These are phyloP conservation scores for Rhinoderma darwinii DNA, from an alignment of 2,113 vertebrate species.

Conservation along the genomic window DNA sequence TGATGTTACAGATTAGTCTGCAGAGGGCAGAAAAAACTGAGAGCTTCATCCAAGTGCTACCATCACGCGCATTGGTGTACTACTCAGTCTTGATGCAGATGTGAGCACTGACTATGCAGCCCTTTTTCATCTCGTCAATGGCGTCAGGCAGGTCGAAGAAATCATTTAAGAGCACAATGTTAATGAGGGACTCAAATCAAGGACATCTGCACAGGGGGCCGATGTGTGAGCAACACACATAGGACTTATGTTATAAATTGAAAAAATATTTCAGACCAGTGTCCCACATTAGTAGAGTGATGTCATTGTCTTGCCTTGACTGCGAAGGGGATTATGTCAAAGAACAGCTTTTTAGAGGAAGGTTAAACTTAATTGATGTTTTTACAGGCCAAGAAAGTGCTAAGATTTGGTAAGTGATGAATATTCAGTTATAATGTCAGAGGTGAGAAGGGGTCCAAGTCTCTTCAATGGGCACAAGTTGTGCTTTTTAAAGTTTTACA, in stretches of 20 bases:
- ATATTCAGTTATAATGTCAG: not conserved
- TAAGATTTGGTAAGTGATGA: not conserved
- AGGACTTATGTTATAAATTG: slow-evolving; percentile 20
- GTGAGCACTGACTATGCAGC: not conserved
- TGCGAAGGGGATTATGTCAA: slow-evolving; percentile 5
- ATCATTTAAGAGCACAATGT: slow-evolving; percentile 17
- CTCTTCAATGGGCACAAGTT: not conserved
- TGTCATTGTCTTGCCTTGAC: slow-evolving; percentile 43
- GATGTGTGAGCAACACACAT: slow-evolving; percentile 17
- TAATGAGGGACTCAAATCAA: slow-evolving; percentile 31
- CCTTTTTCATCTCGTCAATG: not conserved
- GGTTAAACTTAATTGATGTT: slow-evolving; percentile 36
- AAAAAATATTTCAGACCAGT: slow-evolving; percentile 34
- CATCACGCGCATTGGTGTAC: slow-evolving; percentile 7
- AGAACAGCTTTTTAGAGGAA: slow-evolving; percentile 18
- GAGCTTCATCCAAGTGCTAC: slow-evolving; percentile 7
- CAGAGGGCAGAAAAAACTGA: not conserved
- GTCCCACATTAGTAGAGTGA: slow-evolving; percentile 29
- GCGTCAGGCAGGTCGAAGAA: slow-evolving; percentile 5
- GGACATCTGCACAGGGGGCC: slow-evolving; percentile 2
- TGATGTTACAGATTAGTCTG: slow-evolving; percentile 15
- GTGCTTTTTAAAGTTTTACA: slow-evolving; percentile 15
- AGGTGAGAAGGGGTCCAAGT: not conserved
- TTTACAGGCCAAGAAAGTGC: slow-evolving; percentile 17
- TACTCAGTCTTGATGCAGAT: not conserved